Conservation (phyloP, 2,113 vertebrate species). For the Pluvialis apricaria region DNA sequence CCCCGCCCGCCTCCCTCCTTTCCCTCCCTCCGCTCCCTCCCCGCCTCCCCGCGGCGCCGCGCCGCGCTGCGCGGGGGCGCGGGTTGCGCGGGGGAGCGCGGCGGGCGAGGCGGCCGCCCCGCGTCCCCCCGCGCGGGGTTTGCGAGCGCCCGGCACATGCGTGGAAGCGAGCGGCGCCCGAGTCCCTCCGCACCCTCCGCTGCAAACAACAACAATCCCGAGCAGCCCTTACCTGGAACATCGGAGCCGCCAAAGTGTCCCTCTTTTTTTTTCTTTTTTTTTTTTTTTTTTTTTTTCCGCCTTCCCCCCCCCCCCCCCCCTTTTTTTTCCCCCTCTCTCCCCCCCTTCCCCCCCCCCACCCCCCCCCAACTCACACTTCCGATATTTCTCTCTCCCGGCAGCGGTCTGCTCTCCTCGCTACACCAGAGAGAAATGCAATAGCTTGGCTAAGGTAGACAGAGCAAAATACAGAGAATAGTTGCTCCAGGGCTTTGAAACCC, state of each 20-base stretch:
- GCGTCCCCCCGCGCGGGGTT: too few relatives aligned
- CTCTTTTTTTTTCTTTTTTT: conserved; percentile 45
- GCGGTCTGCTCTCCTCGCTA: conserved; percentile 92
- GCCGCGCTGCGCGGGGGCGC: too few relatives aligned
- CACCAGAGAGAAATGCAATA: conserved; percentile 98
- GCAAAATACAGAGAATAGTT: conserved; percentile 97
- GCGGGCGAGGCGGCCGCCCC: too few relatives aligned
- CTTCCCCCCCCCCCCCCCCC: too few relatives aligned
- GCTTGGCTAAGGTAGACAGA: conserved; percentile 98
- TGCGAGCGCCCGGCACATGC: too few relatives aligned
- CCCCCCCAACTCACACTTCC: conserved; percentile 74
- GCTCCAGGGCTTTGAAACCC: conserved; percentile 98
- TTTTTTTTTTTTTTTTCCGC: too few relatives aligned
- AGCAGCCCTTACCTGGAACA: conserved; percentile 95
- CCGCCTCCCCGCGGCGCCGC: too few relatives aligned
- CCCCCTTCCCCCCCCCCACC: conserved; percentile 30
- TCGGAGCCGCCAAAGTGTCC: conserved; percentile 71
- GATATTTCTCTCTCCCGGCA: conserved; percentile 78
- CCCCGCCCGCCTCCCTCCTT: too few relatives aligned
- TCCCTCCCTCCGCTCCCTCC: too few relatives aligned
- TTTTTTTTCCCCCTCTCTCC: background rate
- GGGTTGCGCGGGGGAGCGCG: too few relatives aligned
- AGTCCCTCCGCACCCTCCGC: conserved; percentile 84
- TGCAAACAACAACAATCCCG: conserved; percentile 85
- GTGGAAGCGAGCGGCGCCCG: conserved; percentile 92